Base-by-base conservation (phyloP, 2,797 vertebrate genomes). In the Hipposideros larvatus region DNA sequence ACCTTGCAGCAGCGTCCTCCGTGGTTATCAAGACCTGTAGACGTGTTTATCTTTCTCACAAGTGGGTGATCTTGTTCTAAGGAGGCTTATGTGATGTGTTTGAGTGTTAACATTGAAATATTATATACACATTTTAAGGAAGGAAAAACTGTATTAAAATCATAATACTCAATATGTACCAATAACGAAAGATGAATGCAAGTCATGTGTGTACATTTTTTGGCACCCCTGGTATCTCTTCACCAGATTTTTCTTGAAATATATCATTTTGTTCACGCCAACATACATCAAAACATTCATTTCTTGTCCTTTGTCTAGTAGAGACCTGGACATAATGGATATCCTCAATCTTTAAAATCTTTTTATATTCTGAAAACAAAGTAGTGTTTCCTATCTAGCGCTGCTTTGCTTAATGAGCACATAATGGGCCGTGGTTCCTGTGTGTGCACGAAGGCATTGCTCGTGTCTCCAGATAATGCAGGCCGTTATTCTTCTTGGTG, bases 401-500 rank as follows among this genome's bases (percentile, higher is more conserved):
- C 15, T 79, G 21, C 24, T 88, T 70, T 80, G 31, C 53, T 89
- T 89, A 91, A 71, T 80, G 86, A 80, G 6, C 46, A 63, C 4
- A 75, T 65, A 77, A 71, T 87, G n/a, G 18, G 11, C 14, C 53
- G 11, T 34, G 68, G 37, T 87, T 93, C 90, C 53, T 79, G 19
- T 88, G 57, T 70, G 28, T 68, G 26, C 74, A 57, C 37, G 80
- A 87, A 82, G 63, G 10, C 3, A 63, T 87, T 68, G 48, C 46
- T 91, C 59, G 28, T 19, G 3, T 87, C 78, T 79, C 59, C 66
- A 88, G 59, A 79, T 77, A 83, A 87, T 95, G 48, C n/a, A 85
- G 48, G 55, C 61, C 92, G 70, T 91, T 91, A 43, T 89, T 97
- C 61, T 61, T 88, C 74, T 80, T 55, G 57, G 55, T 95, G 83